Base-by-base conservation (phyloP, 37 sponge, comb jelly and placozoan species). In the Oscarella lobularis region DNA sequence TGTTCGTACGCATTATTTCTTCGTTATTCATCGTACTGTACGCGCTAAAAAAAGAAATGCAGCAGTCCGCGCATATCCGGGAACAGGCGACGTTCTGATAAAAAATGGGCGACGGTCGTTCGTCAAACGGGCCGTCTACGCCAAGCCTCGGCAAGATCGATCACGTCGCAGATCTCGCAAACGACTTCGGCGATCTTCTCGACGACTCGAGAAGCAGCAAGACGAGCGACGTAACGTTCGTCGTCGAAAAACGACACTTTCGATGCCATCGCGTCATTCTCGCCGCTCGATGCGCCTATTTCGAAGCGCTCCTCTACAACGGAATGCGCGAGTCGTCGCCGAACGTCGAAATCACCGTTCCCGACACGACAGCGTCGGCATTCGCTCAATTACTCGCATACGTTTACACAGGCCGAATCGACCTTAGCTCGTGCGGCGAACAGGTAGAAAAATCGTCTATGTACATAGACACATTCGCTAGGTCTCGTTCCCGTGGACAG, bases 321-420 rank as follows among this genome's bases (percentile, higher is more conserved):
- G 81, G 86, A 9, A 92, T 92, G 93, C 82, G 67, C 73, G 93
- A 92, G 77, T 88, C 93, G 3, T 32, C 35, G 31, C 76, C 77
- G 1, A 1, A 65, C 38, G 20, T 14, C 9, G 75, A 74, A 66
- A 34, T 74, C 9, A 31, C 27, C 66, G 6, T 74, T 6, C 6
- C 9, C 20, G 93, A 88, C 39, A 83, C 89, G 2, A 83, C 89
- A 1, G 79, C 87, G 3, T 81, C 84, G 2, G 90, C 89, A 37
- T 92, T 92, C 67, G 68, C 37, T 29, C 71, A 41, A 3, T 78
- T 92, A 0, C 74, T 92, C 30, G 84, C 83, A 38, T 92, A 92
- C 38, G 80, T 88, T 65, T 92, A 92, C 66, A 80, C 82, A 27
- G 93, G 93, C 20, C 80, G 66, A 36, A 68, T 92, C 29, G 80